A percentile compares a stretch with the other conserved stretches of the same genome.
These are phyloP conservation scores for cattle (Bos taurus) DNA, from an alignment of 2,113 vertebrate genomes.

Conservation along the genomic window ARS-UCD2.0 NC_037332.1:21779001-21779500, in stretches of 20 bases:
- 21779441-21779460: not conserved
- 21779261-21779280: not conserved
- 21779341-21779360: not conserved
- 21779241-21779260: not conserved
- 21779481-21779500: not conserved
- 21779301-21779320: not conserved
- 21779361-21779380: not conserved
- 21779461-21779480: not conserved
- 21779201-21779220: not conserved
- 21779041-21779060: not conserved
- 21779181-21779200: not conserved
- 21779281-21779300: not conserved
- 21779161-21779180: not conserved
- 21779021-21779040: not conserved
- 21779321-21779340: not conserved
- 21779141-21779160: not conserved
- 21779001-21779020: not conserved
- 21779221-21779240: not conserved
- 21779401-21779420: conserved; percentile 26
- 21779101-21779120: not conserved
- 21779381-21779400: not conserved
- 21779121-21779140: not conserved
- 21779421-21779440: conserved; percentile 17
- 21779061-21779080: not conserved
- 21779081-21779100: not conserved